Evolutionary conservation across 1,140 invertebrate species (phyloP).

Genomic region (Panagrolaimus sp.): DNA sequence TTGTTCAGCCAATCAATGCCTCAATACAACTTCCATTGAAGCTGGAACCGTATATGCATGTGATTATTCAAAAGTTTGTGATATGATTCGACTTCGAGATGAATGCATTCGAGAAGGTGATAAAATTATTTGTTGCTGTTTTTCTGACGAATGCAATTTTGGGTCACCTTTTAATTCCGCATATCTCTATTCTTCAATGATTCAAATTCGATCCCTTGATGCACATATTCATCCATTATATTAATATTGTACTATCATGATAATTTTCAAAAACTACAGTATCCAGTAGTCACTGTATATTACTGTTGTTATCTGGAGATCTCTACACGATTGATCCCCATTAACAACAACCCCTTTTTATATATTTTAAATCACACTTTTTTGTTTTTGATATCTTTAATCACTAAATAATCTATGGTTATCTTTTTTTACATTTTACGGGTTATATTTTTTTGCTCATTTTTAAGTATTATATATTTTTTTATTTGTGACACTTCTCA

Average conservation of each 20-base stretch:
- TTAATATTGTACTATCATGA: background rate
- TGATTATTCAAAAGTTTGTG: constrained; percentile 6
- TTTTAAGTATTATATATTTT: too few relatives aligned
- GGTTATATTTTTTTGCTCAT: too few relatives aligned
- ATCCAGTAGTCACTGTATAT: background rate
- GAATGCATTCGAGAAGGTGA: constrained; percentile 11
- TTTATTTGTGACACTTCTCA: too few relatives aligned
- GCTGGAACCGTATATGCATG: constrained; percentile 7
- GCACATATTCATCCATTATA: constrained; percentile 3
- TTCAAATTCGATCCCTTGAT: background rate
- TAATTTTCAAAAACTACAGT: too few relatives aligned
- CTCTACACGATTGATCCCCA: too few relatives aligned
- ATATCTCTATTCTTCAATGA: background rate
- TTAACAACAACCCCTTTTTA: too few relatives aligned
- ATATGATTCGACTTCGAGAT: constrained; percentile 7
- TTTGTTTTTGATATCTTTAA: too few relatives aligned
- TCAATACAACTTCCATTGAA: background rate
- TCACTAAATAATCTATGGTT: too few relatives aligned
- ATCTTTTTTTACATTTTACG: too few relatives aligned
- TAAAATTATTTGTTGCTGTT: constrained; percentile 14
- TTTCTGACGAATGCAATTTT: background rate
- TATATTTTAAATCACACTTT: too few relatives aligned
- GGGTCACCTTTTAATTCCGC: background rate
- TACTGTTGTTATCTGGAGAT: too few relatives aligned
- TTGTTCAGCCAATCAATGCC: constrained; percentile 1